Evolutionary conservation across 2,113 vertebrate species (phyloP).

Genomic region (Prietella phreatophila): DNA sequence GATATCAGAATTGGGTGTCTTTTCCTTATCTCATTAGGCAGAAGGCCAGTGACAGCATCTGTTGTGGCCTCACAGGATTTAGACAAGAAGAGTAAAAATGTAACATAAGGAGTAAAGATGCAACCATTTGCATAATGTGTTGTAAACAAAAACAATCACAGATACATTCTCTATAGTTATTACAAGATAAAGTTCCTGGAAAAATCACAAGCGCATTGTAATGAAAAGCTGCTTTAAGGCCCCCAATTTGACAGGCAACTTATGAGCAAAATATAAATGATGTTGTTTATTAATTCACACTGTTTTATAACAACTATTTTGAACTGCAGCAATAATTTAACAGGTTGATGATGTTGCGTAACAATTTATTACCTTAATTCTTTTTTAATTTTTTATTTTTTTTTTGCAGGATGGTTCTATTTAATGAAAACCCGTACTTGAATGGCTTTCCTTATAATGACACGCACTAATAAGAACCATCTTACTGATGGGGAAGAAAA

Average conservation of each 20-base stretch:
- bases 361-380: neutral
- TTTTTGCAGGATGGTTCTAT: neutral
- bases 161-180: neutral
- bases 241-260: neutral
- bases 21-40: constrained; percentile 34
- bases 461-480: constrained; percentile 36
- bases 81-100: constrained; percentile 6
- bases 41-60: constrained; percentile 30
- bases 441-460: neutral
- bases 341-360: neutral
- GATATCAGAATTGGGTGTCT: constrained; percentile 16
- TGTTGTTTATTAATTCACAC: neutral
- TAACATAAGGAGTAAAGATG: neutral
- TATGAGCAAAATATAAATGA: neutral
- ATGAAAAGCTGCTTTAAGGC: neutral
- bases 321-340: neutral
- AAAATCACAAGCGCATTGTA: neutral
- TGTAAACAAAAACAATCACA: neutral
- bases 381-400: too few relatives aligned
- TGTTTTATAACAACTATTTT: neutral
- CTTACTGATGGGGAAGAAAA: constrained; percentile 37
- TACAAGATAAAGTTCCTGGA: neutral
- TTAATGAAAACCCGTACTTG: constrained; percentile 6
- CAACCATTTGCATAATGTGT: neutral
- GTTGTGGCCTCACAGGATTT: constrained; percentile 1